Evolutionary conservation across 2,888 invertebrate species (phyloP), one percentile per base, ranked within the genome.

Genomic region (Drosophila falleni): DNA sequence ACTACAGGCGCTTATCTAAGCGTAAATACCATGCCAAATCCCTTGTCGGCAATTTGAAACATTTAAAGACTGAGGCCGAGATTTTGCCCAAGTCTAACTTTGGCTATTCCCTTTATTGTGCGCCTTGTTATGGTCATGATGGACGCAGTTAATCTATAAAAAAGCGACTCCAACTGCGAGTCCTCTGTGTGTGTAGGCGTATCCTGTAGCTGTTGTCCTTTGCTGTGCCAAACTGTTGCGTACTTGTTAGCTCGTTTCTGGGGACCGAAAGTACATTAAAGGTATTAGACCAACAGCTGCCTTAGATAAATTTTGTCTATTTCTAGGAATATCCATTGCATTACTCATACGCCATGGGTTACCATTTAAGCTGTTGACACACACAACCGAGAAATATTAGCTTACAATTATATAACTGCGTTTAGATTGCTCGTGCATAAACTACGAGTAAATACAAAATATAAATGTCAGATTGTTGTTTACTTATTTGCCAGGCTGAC

Each of bases 41-140:
- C 86, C 89, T 81, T 86, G 91, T 90, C 80, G 87, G 86, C 90
- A 85, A 91, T 91, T 90, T 89, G 82, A 90, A 91, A 86, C 89
- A 91, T 90, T 90, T 89, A 90, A 90, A 89, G 83, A 83, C 84
- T 74, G 56, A 65, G 63, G 56, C 81, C 59, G 72, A 75, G 89
- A 81, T 84, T 78, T 46, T 35, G 31, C 51, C 47, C 37, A 35
- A 56, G 33, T 53, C 23, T 42, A 44, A 39, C 61, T 46, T 49
- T 61, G 31, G 46, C 70, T 77, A 70, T 64, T 80, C 78, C 87
- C 79, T 80, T 82, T 87, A 86, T 77, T 67, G 81, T 67, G 65
- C 74, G 55, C 41, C 71, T 42, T 80, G 75, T 75, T 83, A 75
- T 80, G 84, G 81, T 71, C 82, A 71, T 81, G 81, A 76, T 81